These are phyloP conservation scores for Gymnorhina tibicen DNA, from an alignment of 2,113 vertebrate genomes.

Conservation along the genomic window DNA sequence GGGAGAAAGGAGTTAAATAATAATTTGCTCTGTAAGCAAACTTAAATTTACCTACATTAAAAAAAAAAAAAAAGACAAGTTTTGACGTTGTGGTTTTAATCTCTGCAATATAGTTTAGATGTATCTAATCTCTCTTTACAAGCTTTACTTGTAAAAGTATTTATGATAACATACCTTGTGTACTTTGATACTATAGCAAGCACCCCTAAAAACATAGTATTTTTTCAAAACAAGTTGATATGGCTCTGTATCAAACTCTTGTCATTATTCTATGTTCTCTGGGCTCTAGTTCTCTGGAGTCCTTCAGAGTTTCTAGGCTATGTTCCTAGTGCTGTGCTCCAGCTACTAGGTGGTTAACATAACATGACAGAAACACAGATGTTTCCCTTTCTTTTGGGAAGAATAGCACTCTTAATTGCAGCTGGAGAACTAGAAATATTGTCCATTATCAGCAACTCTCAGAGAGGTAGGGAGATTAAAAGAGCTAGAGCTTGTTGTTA, in stretches of 20 bases:
- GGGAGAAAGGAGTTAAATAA: background rate
- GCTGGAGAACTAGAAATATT: background rate
- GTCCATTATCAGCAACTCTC: background rate
- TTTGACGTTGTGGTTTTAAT: background rate
- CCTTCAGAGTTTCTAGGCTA: background rate
- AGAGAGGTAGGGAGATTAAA: background rate
- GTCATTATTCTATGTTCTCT: background rate
- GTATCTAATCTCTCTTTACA: background rate
- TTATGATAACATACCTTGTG: background rate
- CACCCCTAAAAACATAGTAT: background rate
- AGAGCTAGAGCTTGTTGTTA: background rate
- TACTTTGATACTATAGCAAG: background rate
- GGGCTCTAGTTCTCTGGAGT: background rate
- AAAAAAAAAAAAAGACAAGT: background rate
- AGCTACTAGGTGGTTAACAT: background rate
- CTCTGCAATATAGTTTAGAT: background rate
- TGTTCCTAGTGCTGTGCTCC: background rate
- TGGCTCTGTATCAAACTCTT: background rate
- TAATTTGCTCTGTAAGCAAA: background rate
- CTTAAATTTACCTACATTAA: background rate
- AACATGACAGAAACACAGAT: background rate
- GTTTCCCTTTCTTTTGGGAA: conserved; percentile 35
- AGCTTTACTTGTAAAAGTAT: background rate
- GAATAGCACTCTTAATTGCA: background rate
- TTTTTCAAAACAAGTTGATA: background rate